These are phyloP conservation scores for Balaeniceps rex DNA, from an alignment of 2,113 vertebrate genomes.

Conservation along the genomic window DNA sequence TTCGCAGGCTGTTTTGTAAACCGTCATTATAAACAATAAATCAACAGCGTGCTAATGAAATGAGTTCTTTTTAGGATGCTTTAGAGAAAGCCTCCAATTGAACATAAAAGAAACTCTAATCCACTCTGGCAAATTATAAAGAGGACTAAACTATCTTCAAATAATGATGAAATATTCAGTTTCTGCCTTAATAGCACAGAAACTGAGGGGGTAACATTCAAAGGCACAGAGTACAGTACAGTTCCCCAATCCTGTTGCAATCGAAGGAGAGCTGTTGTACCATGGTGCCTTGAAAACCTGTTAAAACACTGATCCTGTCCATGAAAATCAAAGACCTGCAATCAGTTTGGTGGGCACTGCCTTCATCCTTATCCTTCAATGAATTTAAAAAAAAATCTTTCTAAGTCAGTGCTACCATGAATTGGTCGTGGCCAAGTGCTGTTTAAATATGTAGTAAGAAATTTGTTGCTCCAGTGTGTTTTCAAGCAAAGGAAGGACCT, in stretches of 20 bases:
- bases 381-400: neutral
- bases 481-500: neutral
- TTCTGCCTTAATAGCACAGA: neutral
- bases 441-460: neutral
- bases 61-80: slow-evolving; percentile 15
- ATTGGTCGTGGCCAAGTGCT: neutral
- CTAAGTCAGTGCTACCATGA: neutral
- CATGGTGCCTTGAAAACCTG: neutral
- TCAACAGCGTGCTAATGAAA: slow-evolving; percentile 38
- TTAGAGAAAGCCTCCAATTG: slow-evolving; percentile 15
- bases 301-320: neutral
- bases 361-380: neutral
- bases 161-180: neutral
- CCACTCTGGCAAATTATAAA: neutral
- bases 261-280: neutral
- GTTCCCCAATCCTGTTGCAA: neutral
- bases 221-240: neutral
- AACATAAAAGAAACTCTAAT: slow-evolving; percentile 21
- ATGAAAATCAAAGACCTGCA: neutral
- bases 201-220: neutral
- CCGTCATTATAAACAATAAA: slow-evolving; percentile 53
- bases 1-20: slow-evolving; percentile 15
- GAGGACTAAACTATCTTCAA: slow-evolving; percentile 1
- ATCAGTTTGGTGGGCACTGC: neutral
- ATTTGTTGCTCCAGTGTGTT: neutral